These are phyloP conservation scores for Bibio marci DNA, from an alignment of 2,888 invertebrate genomes.

Conservation along the genomic window DNA sequence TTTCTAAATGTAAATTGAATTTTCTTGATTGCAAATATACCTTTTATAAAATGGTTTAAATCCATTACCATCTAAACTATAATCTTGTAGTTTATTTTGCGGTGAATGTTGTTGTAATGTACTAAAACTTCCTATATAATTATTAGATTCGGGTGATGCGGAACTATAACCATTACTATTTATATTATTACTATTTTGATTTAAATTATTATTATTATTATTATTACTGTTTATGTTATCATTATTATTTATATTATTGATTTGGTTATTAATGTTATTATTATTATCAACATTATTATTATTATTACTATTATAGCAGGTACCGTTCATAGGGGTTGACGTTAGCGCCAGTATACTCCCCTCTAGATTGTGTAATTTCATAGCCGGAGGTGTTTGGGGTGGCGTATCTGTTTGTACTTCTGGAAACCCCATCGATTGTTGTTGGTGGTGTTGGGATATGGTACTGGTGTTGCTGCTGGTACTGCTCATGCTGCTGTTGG, in stretches of 20 bases:
- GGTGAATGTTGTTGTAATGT: conserved; percentile 22
- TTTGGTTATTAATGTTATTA: neutral
- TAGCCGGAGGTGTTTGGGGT: conserved; percentile 85
- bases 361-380: conserved; percentile 72
- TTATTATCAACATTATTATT: neutral
- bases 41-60: conserved; percentile 86
- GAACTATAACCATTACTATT: neutral
- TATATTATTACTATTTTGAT: neutral
- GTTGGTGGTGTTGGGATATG: conserved; percentile 16
- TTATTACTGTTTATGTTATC: conserved; percentile 7
- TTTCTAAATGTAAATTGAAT: too few species aligned
- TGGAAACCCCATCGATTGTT: conserved; percentile 51
- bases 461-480: conserved; percentile 12
- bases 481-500: conserved; percentile 16
- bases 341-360: conserved; percentile 35
- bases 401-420: conserved; percentile 78
- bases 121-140: conserved; percentile 14
- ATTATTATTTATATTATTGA: conserved; percentile 6
- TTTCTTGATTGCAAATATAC: conserved; percentile 37
- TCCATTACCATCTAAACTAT: conserved; percentile 35
- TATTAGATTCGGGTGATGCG: conserved; percentile 12
- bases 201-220: conserved; percentile 17
- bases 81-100: conserved; percentile 9
- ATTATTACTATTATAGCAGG: conserved; percentile 27
- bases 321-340: conserved; percentile 35